Evolutionary conservation across 2,113 vertebrate genomes (phyloP).

Genomic region (Bucco capensis): DNA sequence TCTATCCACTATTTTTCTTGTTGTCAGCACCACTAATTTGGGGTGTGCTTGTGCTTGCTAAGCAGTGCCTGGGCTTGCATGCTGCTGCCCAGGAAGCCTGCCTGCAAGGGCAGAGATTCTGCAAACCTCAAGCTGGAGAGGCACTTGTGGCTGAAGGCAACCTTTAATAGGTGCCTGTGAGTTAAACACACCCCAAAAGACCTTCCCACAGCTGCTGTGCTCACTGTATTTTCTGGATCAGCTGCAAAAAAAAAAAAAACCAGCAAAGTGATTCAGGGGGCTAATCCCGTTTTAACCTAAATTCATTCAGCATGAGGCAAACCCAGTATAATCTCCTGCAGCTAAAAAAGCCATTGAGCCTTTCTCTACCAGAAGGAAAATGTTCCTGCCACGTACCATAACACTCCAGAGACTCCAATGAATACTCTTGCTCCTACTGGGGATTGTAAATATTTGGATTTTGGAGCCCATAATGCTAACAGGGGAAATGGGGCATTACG

Average conservation of each 20-base stretch:
- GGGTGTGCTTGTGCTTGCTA: background rate
- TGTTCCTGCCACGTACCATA: background rate
- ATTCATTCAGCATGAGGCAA: background rate
- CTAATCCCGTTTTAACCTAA: constrained; percentile 65
- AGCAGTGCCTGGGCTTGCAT: background rate
- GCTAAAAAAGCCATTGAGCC: background rate
- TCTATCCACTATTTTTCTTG: background rate
- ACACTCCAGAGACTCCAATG: background rate
- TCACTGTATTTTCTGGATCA: background rate
- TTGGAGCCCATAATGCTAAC: accelerated
- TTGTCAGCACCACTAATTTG: background rate
- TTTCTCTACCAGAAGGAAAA: background rate
- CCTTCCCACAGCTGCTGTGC: background rate
- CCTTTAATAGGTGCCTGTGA: background rate
- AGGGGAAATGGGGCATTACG: accelerated
- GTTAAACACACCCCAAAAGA: background rate
- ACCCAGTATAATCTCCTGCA: background rate
- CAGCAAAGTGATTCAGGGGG: constrained; percentile 31
- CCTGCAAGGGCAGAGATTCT: background rate
- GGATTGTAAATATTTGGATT: background rate
- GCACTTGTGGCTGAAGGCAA: accelerated
- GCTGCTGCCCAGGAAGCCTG: background rate
- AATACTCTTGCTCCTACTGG: background rate
- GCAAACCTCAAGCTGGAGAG: background rate
- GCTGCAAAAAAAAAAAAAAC: background rate